Conservation (phyloP, 2,888 invertebrate genomes). For the Chironomus tentans region DNA sequence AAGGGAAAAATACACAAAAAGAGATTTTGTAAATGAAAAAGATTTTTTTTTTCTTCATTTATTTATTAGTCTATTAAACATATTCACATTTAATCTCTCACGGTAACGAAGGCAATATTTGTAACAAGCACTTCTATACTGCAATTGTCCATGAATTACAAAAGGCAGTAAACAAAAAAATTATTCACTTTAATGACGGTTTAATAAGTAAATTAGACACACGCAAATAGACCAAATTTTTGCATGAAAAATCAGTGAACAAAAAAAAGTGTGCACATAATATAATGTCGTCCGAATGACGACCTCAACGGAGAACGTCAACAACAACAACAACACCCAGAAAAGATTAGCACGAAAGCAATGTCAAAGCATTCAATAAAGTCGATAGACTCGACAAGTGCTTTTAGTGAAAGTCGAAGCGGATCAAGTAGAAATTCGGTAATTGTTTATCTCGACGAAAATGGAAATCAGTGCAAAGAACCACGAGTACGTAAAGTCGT, state of each 20-base stretch:
- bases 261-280: too few relatives aligned
- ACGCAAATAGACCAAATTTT: not conserved
- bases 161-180: not conserved
- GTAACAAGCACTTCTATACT: not conserved
- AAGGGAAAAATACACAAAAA: not conserved
- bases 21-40: not conserved
- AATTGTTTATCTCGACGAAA: constrained; percentile 18
- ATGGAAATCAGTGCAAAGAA: constrained; percentile 22
- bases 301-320: too few relatives aligned
- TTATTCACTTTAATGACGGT: not conserved
- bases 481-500: constrained; percentile 40
- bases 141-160: not conserved
- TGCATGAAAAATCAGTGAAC: not conserved
- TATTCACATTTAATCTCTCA: not conserved
- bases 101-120: not conserved
- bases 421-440: constrained; percentile 7
- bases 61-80: not conserved
- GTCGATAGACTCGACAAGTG: not conserved
- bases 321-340: not conserved
- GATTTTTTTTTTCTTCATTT: not conserved
- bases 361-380: constrained; percentile 4
- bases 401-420: not conserved
- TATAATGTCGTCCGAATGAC: too few relatives aligned
- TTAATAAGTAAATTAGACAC: not conserved
- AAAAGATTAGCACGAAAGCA: not conserved